Conservation (phyloP, 2,113 vertebrate genomes). For the Labeo rohita region DNA sequence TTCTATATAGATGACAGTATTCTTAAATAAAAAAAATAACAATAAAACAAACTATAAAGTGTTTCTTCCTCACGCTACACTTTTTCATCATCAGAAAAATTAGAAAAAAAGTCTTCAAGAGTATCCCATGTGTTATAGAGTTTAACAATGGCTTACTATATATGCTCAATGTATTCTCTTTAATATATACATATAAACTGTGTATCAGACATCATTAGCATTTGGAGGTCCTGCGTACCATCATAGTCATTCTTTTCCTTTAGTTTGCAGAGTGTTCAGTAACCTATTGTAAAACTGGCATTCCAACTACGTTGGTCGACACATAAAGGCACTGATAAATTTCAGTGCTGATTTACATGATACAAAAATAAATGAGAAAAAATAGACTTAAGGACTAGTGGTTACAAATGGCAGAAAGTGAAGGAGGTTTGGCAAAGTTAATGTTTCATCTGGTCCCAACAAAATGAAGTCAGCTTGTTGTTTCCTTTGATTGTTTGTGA, state of each 20-base stretch:
- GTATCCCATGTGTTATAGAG: constrained; percentile 56
- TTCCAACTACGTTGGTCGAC: constrained; percentile 54
- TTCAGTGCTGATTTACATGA: constrained; percentile 72
- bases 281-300: constrained; percentile 65
- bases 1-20: constrained; percentile 54
- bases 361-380: constrained; percentile 73
- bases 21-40: constrained; percentile 68
- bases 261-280: constrained; percentile 51
- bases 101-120: constrained; percentile 9
- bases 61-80: constrained; percentile 55
- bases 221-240: constrained; percentile 47
- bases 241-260: constrained; percentile 26
- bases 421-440: constrained; percentile 74
- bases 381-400: constrained; percentile 76
- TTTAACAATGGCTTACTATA: constrained; percentile 61
- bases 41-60: constrained; percentile 66
- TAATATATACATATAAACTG: constrained; percentile 71
- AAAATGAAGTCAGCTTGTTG: constrained; percentile 13
- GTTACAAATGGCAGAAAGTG: constrained; percentile 78
- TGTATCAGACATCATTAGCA: constrained; percentile 57
- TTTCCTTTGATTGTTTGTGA: constrained; percentile 59
- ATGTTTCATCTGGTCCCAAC: constrained; percentile 28
- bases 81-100: constrained; percentile 1
- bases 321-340: constrained; percentile 62
- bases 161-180: constrained; percentile 60